Conservation (phyloP, 2,888 invertebrate species). For the Abrostola triplasia region DNA sequence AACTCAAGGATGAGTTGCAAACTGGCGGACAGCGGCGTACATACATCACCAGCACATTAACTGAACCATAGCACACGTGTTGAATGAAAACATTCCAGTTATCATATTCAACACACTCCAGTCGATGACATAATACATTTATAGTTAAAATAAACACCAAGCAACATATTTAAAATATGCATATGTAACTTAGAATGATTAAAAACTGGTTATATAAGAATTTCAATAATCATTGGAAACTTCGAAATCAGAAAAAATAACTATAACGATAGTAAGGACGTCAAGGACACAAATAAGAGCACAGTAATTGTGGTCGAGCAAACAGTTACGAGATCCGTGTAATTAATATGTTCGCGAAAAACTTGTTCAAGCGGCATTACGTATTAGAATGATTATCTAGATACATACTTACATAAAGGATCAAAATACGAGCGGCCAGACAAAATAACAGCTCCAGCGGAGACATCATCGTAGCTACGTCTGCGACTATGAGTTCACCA, state of each 20-base stretch:
- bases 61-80: constrained; percentile 40
- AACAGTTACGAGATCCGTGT: constrained; percentile 47
- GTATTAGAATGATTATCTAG: constrained; percentile 34
- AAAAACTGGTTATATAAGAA: constrained; percentile 7
- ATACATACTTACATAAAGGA: constrained; percentile 64
- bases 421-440: constrained; percentile 57
- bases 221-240: not conserved
- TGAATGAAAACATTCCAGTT: constrained; percentile 52
- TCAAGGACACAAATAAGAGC: constrained; percentile 35
- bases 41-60: constrained; percentile 19
- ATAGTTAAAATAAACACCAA: constrained; percentile 35
- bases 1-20: constrained; percentile 45
- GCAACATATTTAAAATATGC: constrained; percentile 24
- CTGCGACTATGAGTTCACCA: constrained; percentile 64
- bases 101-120: constrained; percentile 45
- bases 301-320: constrained; percentile 35
- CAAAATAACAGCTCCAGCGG: constrained; percentile 57
- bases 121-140: constrained; percentile 40
- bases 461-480: constrained; percentile 38
- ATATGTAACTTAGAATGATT: constrained; percentile 14
- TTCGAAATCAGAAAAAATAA: constrained; percentile 10
- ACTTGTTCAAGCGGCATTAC: constrained; percentile 28
- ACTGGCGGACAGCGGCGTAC: constrained; percentile 14
- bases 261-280: constrained; percentile 13
- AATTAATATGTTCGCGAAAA: constrained; percentile 40